Conservation (phyloP, 2,113 vertebrate genomes). For the Casuarius casuarius region DNA sequence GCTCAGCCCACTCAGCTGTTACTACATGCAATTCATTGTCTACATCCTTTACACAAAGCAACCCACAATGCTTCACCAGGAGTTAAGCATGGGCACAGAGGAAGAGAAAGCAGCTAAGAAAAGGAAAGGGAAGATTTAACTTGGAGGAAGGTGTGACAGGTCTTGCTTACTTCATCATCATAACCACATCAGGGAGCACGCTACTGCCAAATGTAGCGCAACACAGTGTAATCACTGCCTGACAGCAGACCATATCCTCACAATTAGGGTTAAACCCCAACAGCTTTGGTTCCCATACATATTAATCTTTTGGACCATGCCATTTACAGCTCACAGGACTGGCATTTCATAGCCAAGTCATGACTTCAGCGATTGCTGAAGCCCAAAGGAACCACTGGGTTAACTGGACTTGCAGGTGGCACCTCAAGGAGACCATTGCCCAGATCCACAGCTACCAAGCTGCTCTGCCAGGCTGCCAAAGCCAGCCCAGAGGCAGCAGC, state of each 20-base stretch:
- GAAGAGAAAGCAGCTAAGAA: background rate
- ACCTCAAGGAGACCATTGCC: background rate
- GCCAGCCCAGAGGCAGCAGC: background rate
- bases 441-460: background rate
- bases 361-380: background rate
- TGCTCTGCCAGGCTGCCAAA: background rate
- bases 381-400: background rate
- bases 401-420: background rate
- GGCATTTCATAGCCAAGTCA: background rate
- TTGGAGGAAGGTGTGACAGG: background rate
- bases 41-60: background rate
- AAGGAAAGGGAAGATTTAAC: background rate
- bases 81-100: background rate
- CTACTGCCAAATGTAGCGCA: background rate
- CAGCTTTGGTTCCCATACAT: background rate
- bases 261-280: background rate
- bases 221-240: background rate
- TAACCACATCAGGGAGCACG: fast-evolving
- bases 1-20: background rate
- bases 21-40: background rate
- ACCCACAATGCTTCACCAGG: background rate
- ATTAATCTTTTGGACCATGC: background rate
- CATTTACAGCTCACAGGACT: background rate
- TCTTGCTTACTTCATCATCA: background rate
- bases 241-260: background rate